Evolutionary conservation across 2,113 vertebrate species (phyloP).

Genomic region (Marmota monax): DNA sequence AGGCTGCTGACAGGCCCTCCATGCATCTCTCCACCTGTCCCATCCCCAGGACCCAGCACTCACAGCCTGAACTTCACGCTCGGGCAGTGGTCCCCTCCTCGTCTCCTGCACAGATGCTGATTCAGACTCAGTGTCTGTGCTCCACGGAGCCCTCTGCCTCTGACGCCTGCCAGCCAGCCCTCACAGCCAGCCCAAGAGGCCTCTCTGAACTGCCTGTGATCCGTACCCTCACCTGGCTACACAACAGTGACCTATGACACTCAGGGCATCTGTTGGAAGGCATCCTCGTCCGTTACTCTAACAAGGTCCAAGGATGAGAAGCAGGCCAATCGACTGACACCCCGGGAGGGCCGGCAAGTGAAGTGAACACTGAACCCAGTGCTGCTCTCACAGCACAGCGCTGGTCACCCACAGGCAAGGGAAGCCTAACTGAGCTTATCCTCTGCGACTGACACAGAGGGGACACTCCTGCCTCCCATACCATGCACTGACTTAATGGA

Average conservation of each 20-base stretch:
- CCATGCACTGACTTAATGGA: neutral
- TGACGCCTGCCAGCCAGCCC: accelerated
- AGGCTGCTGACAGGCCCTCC: accelerated
- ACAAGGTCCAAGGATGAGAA: no score
- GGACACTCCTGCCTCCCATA: neutral
- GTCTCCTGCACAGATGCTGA: no score
- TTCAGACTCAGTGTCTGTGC: neutral
- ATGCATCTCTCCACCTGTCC: accelerated
- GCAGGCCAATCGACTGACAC: accelerated
- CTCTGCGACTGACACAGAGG: accelerated
- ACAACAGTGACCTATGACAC: accelerated
- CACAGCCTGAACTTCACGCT: no score
- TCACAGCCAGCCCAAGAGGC: neutral
- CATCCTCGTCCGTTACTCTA: neutral
- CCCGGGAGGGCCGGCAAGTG: neutral
- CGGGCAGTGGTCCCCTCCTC: accelerated
- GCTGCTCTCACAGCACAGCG: neutral
- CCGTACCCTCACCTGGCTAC: neutral
- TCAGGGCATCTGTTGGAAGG: neutral
- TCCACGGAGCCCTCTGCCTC: neutral
- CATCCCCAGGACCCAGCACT: neutral
- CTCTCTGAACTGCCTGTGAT: neutral
- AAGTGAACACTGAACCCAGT: accelerated
- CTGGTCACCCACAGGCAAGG: no score
- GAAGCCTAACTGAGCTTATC: accelerated